Conservation (phyloP, 1,140 invertebrate species). For the Popillia japonica region DNA sequence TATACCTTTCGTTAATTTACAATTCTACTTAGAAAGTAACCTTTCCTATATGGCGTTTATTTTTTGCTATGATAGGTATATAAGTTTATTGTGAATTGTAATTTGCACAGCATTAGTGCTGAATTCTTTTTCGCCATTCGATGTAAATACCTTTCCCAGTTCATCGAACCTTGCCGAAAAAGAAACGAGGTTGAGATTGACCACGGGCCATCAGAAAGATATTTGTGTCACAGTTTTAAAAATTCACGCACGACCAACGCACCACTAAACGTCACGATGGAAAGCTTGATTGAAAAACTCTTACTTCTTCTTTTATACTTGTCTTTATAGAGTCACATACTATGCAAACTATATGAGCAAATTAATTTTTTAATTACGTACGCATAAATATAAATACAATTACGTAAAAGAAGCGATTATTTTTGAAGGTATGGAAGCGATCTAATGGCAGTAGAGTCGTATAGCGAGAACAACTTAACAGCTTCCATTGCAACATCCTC, state of each 20-base stretch:
- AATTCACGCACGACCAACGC: constrained; percentile 1
- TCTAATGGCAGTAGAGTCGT: constrained; percentile 87
- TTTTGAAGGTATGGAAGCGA: constrained; percentile 87
- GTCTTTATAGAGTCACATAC: too few species aligned
- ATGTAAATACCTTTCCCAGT: constrained; percentile 6
- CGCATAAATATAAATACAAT: neutral
- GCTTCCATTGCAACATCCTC: constrained; percentile 73
- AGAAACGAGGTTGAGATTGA: constrained; percentile 34
- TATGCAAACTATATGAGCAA: neutral
- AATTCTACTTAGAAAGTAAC: too few species aligned
- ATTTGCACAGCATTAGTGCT: neutral
- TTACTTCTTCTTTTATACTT: too few species aligned
- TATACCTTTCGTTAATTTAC: too few species aligned
- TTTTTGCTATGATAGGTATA: neutral
- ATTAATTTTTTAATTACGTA: neutral
- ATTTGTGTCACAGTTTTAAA: constrained; percentile 26
- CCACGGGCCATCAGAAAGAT: constrained; percentile 34
- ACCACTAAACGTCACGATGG: neutral
- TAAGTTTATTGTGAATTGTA: neutral
- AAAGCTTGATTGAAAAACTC: too few species aligned
- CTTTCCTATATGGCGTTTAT: too few species aligned
- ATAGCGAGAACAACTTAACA: constrained; percentile 90
- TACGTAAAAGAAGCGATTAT: neutral
- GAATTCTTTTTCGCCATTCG: neutral
- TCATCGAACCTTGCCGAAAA: constrained; percentile 13